Conservation (phyloP, 2,113 vertebrate species). For the Tetraodon nigroviridis region DNA sequence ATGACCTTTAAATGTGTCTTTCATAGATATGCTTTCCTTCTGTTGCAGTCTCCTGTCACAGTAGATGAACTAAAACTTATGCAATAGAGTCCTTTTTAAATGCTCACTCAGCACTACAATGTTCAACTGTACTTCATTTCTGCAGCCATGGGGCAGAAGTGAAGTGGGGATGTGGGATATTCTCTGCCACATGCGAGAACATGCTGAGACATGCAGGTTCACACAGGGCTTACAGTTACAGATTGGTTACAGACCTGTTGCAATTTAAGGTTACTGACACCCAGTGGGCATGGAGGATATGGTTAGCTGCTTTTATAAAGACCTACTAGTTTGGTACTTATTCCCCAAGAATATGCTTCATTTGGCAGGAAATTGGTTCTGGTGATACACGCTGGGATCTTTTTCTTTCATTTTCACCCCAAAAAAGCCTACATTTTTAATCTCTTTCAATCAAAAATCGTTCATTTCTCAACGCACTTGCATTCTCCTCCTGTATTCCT, state of each 20-base stretch:
- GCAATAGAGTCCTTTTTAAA: slow-evolving; percentile 14
- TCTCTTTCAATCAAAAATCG: too few relatives aligned
- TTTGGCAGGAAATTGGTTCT: slow-evolving; percentile 17
- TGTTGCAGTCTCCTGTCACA: slow-evolving; percentile 21
- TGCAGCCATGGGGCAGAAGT: not conserved
- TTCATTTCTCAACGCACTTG: not conserved
- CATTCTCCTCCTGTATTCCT: slow-evolving; percentile 13
- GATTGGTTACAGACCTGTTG: slow-evolving; percentile 7
- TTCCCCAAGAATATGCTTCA: slow-evolving; percentile 10
- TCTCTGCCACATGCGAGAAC: slow-evolving; percentile 10
- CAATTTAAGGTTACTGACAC: slow-evolving; percentile 10
- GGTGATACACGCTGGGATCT: slow-evolving; percentile 3
- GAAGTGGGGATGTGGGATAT: not conserved
- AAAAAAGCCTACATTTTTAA: too few relatives aligned
- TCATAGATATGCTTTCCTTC: slow-evolving; percentile 43
- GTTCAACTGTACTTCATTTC: slow-evolving; percentile 26
- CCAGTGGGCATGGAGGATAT: slow-evolving; percentile 28
- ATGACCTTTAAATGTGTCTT: slow-evolving; percentile 38
- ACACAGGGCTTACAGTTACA: too few relatives aligned
- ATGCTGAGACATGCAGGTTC: slow-evolving; percentile 2
- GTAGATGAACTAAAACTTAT: slow-evolving; percentile 18
- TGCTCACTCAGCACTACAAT: slow-evolving; percentile 42
- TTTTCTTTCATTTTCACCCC: too few relatives aligned
- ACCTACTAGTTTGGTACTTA: slow-evolving; percentile 21
- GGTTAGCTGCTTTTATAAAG: slow-evolving; percentile 21